Evolutionary conservation across 2,888 invertebrate genomes (phyloP).

Genomic region (Lamellibrachia columna): DNA sequence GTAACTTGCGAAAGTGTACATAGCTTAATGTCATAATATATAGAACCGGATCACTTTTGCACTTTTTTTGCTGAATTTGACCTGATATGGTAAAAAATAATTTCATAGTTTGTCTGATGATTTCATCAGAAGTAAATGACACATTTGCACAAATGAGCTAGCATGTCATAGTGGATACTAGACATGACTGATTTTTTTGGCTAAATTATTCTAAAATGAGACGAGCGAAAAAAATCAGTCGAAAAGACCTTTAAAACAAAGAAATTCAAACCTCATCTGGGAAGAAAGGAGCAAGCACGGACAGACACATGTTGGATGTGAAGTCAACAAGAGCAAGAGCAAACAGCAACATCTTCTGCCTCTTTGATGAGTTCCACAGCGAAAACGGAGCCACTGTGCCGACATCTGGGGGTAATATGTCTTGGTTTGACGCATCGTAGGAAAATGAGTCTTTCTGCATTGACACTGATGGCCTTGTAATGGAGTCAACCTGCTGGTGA

Average conservation of each 20-base stretch:
- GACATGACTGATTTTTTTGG: too few relatives aligned
- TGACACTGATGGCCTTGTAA: not conserved
- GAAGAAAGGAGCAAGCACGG: slow-evolving; percentile 83
- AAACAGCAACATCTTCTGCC: slow-evolving; percentile 31
- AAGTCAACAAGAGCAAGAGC: slow-evolving; percentile 31
- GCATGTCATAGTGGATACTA: too few relatives aligned
- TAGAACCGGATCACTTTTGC: too few relatives aligned
- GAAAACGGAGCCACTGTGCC: not conserved
- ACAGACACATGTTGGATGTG: slow-evolving; percentile 52
- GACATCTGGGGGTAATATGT: not conserved
- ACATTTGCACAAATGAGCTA: too few relatives aligned
- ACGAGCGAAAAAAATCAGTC: too few relatives aligned
- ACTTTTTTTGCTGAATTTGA: too few relatives aligned
- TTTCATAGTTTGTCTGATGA: too few relatives aligned
- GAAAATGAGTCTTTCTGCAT: not conserved
- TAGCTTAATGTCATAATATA: too few relatives aligned
- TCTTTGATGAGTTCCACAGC: not conserved
- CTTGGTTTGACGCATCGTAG: not conserved
- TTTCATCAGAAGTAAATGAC: too few relatives aligned
- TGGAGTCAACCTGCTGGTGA: not conserved
- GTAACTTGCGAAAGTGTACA: too few relatives aligned
- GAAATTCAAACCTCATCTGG: slow-evolving; percentile 72
- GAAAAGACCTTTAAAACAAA: not conserved
- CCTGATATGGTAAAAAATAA: too few relatives aligned
- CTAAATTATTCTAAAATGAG: too few relatives aligned